A percentile compares a stretch with the other conserved stretches of the same genome.
Conservation (phyloP, 1,140 invertebrate genomes). For the Brachionus manjavacas region DNA sequence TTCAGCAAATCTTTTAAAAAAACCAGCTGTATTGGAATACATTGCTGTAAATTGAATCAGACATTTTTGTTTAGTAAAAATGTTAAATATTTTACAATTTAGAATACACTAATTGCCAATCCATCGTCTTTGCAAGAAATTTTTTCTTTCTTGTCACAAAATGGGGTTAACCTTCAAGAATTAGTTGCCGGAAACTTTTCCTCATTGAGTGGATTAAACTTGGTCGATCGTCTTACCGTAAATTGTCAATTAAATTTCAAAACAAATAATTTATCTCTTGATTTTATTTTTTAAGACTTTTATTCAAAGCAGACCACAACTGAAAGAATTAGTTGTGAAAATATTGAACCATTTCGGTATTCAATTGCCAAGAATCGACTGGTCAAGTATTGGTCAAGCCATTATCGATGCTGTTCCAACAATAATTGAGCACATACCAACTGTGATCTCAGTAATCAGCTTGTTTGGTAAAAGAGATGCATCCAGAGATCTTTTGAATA, state of each 20-base stretch:
- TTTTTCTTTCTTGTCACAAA: not conserved
- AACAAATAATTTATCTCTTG: not conserved
- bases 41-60: not conserved
- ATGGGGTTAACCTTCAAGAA: not conserved
- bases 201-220: not conserved
- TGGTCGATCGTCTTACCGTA: not conserved
- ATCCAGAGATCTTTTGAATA: not conserved
- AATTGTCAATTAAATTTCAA: not conserved
- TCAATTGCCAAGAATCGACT: not conserved
- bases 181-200: not conserved
- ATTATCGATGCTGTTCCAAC: conserved; percentile 2
- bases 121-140: not conserved
- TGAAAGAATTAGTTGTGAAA: not conserved
- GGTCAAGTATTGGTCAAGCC: not conserved
- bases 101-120: not conserved
- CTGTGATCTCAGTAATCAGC: not conserved
- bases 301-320: not conserved
- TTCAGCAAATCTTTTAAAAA: not conserved
- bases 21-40: not conserved
- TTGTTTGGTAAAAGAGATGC: conserved; percentile 19
- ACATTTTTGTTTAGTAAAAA: not conserved
- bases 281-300: not conserved
- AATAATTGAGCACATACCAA: not conserved
- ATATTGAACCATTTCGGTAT: not conserved
- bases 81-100: not conserved